phyloP scores from a whole-genome alignment of 23 tunicate genomes.

The Oikopleura dioica region DNA sequence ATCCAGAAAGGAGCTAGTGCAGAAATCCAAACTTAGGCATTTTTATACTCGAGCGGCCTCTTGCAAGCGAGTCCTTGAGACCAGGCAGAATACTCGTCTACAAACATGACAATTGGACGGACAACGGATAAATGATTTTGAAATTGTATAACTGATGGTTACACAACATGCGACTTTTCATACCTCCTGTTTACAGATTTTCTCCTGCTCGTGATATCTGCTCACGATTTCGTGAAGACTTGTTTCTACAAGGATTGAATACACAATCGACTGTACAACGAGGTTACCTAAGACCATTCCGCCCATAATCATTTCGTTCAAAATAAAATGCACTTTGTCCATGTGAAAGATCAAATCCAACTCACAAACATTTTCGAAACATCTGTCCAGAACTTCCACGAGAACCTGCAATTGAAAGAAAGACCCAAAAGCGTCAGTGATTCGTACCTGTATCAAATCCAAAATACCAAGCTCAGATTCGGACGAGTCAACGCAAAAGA shows the following conservation, averaged over 20 bases:
- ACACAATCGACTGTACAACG: too few relatives aligned
- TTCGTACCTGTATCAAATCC: slow-evolving; percentile 62
- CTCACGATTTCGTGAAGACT: slow-evolving; percentile 73
- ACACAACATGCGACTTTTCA: not conserved
- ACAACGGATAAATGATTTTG: too few relatives aligned
- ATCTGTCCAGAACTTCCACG: slow-evolving; percentile 78
- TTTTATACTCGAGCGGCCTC: too few relatives aligned
- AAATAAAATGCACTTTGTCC: slow-evolving; percentile 64
- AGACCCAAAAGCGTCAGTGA: not conserved
- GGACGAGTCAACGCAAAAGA: slow-evolving; percentile 93
- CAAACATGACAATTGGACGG: too few relatives aligned
- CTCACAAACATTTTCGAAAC: slow-evolving; percentile 98
- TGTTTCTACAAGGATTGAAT: too few relatives aligned
- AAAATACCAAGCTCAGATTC: slow-evolving; percentile 87
- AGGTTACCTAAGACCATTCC: slow-evolving; percentile 99
- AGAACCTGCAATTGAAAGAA: slow-evolving; percentile 37
- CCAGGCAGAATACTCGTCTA: too few relatives aligned
- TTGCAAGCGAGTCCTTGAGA: too few relatives aligned
- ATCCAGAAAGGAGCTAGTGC: too few relatives aligned
- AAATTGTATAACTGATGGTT: too few relatives aligned
- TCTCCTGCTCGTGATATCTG: slow-evolving; percentile 64
- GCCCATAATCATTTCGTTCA: slow-evolving; percentile 87
- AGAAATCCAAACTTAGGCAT: too few relatives aligned
- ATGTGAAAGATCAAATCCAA: slow-evolving; percentile 79
- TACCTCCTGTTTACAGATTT: slow-evolving; percentile 90